phyloP scores from a whole-genome alignment of 2,113 vertebrate species.

The Sapayoa aenigma region DNA sequence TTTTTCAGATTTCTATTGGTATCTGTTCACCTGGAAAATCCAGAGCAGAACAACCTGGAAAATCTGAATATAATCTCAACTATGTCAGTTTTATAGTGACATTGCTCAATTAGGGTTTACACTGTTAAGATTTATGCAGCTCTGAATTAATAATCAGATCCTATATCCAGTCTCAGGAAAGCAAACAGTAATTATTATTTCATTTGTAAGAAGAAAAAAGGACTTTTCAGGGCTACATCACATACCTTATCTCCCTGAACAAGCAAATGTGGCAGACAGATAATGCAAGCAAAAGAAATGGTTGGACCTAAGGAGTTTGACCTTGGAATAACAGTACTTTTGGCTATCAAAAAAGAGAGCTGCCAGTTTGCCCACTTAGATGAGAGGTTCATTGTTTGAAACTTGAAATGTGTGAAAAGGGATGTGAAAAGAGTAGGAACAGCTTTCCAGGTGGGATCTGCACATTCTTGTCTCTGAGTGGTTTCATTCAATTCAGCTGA shows the following conservation, averaged over 20 bases:
- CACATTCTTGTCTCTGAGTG: background rate
- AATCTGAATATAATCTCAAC: background rate
- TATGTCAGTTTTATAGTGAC: background rate
- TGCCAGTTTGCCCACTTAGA: background rate
- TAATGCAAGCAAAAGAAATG: background rate
- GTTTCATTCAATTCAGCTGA: background rate
- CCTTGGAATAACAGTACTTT: background rate
- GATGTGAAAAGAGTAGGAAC: background rate
- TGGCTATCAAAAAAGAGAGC: background rate
- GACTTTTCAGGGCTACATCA: background rate
- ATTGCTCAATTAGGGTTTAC: rapidly evolving
- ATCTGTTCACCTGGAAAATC: background rate
- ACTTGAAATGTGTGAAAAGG: background rate
- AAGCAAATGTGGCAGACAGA: background rate
- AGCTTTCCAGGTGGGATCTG: background rate
- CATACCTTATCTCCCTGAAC: background rate
- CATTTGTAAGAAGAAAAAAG: background rate
- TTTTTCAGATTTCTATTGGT: background rate
- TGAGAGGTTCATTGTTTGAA: background rate
- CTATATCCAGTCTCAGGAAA: background rate
- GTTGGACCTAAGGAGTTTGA: background rate
- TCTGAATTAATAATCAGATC: background rate
- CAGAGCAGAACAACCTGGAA: background rate
- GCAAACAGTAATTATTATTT: background rate
- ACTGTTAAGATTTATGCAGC: background rate